These are phyloP conservation scores for Butorides virescens DNA, from an alignment of 2,113 vertebrate genomes.

Conservation along the genomic window DNA sequence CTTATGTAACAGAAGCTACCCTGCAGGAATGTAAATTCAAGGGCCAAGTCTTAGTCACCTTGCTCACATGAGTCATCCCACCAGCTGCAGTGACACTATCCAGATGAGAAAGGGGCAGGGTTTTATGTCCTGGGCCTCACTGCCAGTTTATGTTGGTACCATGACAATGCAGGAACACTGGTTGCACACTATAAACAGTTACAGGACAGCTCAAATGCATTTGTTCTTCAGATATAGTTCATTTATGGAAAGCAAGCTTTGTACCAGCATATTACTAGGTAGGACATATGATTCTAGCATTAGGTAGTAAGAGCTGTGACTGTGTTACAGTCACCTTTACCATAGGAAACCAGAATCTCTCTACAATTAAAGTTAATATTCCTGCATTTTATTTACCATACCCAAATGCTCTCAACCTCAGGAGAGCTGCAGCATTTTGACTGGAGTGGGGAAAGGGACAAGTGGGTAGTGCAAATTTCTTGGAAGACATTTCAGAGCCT, in stretches of 20 bases:
- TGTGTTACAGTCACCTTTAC: background rate
- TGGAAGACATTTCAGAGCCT: background rate
- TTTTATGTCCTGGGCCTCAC: background rate
- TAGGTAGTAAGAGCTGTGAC: background rate
- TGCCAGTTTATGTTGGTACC: background rate
- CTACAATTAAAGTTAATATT: background rate
- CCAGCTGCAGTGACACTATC: constrained; percentile 27
- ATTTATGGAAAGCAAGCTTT: background rate
- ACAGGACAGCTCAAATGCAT: background rate
- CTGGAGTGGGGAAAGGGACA: background rate
- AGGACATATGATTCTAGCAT: background rate
- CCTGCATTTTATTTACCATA: background rate
- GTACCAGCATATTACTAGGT: background rate
- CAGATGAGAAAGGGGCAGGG: background rate
- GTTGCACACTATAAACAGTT: background rate
- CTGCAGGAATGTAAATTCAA: constrained; percentile 22
- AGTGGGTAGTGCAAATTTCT: background rate
- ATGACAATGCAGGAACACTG: background rate
- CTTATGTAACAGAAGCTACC: constrained; percentile 31
- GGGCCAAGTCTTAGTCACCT: constrained; percentile 38
- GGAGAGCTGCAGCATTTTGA: background rate
- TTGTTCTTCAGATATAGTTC: background rate
- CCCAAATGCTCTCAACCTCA: background rate
- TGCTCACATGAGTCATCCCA: constrained; percentile 11
- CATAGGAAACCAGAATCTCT: background rate